Evolutionary conservation across 2,797 vertebrate species (phyloP), one percentile per base, ranked within the genome.

Genomic region (Pelobates cultripes): DNA sequence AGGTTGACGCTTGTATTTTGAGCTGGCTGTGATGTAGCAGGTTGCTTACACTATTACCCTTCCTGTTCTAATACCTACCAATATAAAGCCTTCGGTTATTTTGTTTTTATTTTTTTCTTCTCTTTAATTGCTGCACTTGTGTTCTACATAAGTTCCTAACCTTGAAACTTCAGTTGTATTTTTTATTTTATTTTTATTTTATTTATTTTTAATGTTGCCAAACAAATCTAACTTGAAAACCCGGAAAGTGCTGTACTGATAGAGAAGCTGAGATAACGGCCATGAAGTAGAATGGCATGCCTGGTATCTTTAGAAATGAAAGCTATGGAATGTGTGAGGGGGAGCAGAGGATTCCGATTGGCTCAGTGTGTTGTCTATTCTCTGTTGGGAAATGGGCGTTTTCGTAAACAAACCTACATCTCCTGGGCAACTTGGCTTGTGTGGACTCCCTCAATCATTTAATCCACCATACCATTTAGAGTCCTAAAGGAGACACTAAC

Each of bases 261-360:
- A 55, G 45, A 47, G n/a, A 4, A 7, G 41, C 53, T 13, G 63
- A 70, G 73, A 75, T 75, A 70, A 69, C 43, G 0, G 68, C 68
- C 2, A 15, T 44, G n/a, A 44, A 15, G 68, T 40, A 15, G 68
- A 70, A 51, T 51, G 47, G 51, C 15, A 17, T 53, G 7, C 67
- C 67, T 78, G 67, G 67, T 60, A 14, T 61, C 67, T 51, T 51
- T 51, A 5, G 47, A 51, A 51, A 51, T 51, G 47, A 51, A 51
- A 51, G 28, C 51, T 15, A 55, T 75, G 79, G 79, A 81, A 81
- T 81, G 79, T 70, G 66, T 64, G 73, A 57, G 47, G 79, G 47
- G 55, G 78, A 14, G 40, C 60, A n/a, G 3, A 2, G 6, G 10
- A 3, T 43, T 17, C 70, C 45, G 13, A 64, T 72, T 72, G 55